These are phyloP conservation scores for Melikaiella ostensackeni DNA, from an alignment of 2,888 invertebrate genomes.

Conservation along the genomic window DNA sequence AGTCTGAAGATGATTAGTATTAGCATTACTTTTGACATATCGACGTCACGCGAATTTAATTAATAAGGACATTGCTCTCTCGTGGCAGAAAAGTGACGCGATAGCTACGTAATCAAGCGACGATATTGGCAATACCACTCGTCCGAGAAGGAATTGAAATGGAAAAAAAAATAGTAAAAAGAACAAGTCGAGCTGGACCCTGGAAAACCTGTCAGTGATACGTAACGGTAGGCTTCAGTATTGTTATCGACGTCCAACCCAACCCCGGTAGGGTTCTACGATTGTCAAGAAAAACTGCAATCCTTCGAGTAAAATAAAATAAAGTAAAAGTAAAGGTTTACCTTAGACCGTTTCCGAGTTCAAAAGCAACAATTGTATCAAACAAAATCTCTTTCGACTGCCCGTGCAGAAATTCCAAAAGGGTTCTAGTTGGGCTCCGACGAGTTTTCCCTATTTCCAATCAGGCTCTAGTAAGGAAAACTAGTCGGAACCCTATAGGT, in stretches of 20 bases:
- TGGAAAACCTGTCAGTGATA: background rate
- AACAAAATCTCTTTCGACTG: background rate
- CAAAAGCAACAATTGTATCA: background rate
- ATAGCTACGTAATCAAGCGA: slow-evolving; percentile 6
- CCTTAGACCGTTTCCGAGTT: slow-evolving; percentile 8
- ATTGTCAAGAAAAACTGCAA: background rate
- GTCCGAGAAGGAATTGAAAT: slow-evolving; percentile 30
- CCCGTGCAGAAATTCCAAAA: too few relatives aligned
- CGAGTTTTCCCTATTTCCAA: too few relatives aligned
- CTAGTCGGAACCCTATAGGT: too few relatives aligned
- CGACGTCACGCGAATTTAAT: slow-evolving; percentile 8
- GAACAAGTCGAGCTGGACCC: background rate
- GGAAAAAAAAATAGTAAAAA: background rate
- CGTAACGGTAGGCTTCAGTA: background rate
- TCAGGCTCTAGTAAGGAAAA: too few relatives aligned
- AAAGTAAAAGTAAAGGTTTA: background rate
- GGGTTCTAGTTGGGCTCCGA: too few relatives aligned
- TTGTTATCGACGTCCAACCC: background rate
- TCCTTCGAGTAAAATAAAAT: background rate
- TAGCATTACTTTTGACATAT: slow-evolving; percentile 29
- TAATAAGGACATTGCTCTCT: slow-evolving; percentile 8
- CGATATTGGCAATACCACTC: slow-evolving; percentile 25
- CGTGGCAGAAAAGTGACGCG: background rate
- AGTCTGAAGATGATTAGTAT: too few relatives aligned
- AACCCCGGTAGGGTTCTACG: background rate